Conservation (phyloP, 2,113 vertebrate genomes). For the Tiliqua scincoides region DNA sequence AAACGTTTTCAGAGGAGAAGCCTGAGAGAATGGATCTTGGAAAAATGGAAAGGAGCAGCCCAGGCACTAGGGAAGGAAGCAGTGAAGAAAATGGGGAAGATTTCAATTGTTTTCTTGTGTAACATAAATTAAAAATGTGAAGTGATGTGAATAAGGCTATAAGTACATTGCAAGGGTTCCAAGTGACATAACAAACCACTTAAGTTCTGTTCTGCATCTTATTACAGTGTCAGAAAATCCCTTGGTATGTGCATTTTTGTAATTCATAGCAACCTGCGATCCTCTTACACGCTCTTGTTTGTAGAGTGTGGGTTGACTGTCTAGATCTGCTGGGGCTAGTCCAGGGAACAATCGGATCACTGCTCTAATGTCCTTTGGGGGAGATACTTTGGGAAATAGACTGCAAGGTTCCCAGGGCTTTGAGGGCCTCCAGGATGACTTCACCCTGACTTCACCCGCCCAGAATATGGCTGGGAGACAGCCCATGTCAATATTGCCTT, state of each 20-base stretch:
- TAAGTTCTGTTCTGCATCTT: slow-evolving; percentile 46
- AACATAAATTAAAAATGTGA: slow-evolving; percentile 59
- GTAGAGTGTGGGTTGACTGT: background rate
- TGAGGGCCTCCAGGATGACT: background rate
- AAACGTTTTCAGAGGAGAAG: slow-evolving; percentile 1
- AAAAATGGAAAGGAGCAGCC: background rate
- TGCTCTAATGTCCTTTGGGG: background rate
- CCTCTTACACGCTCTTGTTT: background rate
- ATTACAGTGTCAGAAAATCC: slow-evolving; percentile 46
- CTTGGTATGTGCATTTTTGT: slow-evolving; percentile 38
- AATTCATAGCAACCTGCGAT: slow-evolving; percentile 49
- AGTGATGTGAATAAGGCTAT: slow-evolving; percentile 3
- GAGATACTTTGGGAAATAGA: background rate
- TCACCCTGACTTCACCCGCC: too few species aligned
- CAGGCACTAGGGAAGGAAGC: background rate
- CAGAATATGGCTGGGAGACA: too few species aligned
- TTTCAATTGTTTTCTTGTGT: slow-evolving; percentile 36
- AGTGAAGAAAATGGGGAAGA: background rate
- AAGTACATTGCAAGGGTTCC: slow-evolving; percentile 34
- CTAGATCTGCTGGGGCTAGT: background rate
- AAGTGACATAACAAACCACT: slow-evolving; percentile 52
- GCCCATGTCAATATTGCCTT: too few species aligned
- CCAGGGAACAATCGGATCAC: background rate
- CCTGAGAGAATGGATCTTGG: background rate
- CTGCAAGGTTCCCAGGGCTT: background rate